Evolutionary conservation across 2,113 vertebrate species (phyloP), one percentile per base, ranked within the genome.

Genomic region (Poeciliopsis occidentalis): DNA sequence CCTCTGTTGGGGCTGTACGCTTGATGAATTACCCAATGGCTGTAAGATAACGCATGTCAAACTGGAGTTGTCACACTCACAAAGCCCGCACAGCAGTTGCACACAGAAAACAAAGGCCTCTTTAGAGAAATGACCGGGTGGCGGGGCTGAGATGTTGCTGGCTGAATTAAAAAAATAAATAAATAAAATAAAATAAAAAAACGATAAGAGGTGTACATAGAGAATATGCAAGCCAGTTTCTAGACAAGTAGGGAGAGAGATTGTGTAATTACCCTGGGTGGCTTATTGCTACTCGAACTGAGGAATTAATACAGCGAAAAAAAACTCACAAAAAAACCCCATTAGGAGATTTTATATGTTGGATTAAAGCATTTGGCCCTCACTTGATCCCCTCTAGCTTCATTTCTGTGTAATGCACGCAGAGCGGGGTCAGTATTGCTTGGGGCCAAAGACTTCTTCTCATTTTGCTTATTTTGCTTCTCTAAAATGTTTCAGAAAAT

Each of bases 1-100:
- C 69, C 86, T 89, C 75, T 84, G 22, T n/a, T 82, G 86, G 83
- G 71, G 84, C 63, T 80, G 70, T 63, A 57, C 74, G 74, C 81
- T 73, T 90, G 91, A 94, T 93, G 70, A 88, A 93, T 92, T 80
- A 89, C 77, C 83, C 75, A 62, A 60, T 66, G 81, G 75, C 80
- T 73, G 84, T 73, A 85, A 91, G 81, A 88, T 83, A 89, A 87
- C 78, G 66, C 71, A 4, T 54, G 64, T 87, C 87, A 85, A 90
- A 79, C 79, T 80, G 76, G 63, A 30, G 54, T 75, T 87, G 88
- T 91, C 89, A 86, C 70, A 65, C 31, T 60, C 77, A 80, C 74
- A 88, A 84, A 81, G 72, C 65, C 71, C 64, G 61, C 74, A 62
- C 54, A 72, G 65, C 8, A 4, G 75, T 37, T 70, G 60, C 81